Percentiles rank a stretch among this genome's conserved stretches.
Evolutionary conservation across 1,140 invertebrate genomes (phyloP).

Genomic region (Platorchestia sp.): DNA sequence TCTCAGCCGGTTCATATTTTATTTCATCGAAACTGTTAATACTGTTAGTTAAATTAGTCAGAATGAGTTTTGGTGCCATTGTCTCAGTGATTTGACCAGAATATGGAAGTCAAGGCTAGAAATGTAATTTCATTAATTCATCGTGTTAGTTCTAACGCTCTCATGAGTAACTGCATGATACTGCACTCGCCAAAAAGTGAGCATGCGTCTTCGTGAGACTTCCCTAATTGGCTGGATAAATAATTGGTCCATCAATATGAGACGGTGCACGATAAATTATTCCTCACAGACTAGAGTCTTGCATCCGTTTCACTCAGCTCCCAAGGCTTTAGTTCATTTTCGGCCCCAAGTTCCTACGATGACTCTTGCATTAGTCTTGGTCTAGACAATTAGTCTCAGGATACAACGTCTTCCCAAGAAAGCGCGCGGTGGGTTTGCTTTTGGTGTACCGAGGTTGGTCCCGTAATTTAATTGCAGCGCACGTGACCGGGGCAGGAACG

Average conservation of each 20-base stretch:
- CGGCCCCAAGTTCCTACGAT: not conserved
- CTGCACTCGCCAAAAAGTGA: not conserved
- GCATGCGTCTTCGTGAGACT: not conserved
- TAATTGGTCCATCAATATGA: not conserved
- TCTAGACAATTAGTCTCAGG: not conserved
- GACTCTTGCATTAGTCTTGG: not conserved
- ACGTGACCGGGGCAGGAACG: not conserved
- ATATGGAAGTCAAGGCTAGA: no score
- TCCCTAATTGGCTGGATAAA: not conserved
- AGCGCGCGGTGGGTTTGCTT: not conserved
- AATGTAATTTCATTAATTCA: not conserved
- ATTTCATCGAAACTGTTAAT: no score
- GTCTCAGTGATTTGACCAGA: no score
- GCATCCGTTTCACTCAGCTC: not conserved
- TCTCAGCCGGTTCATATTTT: no score
- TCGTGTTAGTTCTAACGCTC: not conserved
- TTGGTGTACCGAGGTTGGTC: not conserved
- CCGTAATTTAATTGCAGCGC: not conserved
- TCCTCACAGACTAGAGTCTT: not conserved
- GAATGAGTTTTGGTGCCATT: no score
- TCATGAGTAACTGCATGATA: not conserved
- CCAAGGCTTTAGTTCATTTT: not conserved
- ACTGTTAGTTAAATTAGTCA: no score
- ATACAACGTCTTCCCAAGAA: not conserved
- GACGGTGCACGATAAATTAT: not conserved